These are phyloP conservation scores for Andricus grossulariae DNA, from an alignment of 1,140 invertebrate genomes.

Conservation along the genomic window DNA sequence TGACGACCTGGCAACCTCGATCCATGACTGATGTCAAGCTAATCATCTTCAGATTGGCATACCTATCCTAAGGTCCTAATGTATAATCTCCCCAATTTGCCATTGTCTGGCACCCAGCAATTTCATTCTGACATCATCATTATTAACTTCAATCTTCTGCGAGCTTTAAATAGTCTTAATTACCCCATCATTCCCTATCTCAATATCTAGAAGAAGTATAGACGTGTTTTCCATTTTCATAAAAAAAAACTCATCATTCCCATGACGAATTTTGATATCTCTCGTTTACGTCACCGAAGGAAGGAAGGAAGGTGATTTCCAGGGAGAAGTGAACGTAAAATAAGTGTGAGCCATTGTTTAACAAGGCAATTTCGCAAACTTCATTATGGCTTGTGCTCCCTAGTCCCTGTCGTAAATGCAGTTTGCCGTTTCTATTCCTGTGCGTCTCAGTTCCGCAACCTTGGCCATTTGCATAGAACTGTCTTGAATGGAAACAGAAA, in stretches of 20 bases:
- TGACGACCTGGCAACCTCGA: constrained; percentile 70
- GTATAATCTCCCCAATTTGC: too few species aligned
- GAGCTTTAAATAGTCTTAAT: too few species aligned
- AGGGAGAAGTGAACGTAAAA: constrained; percentile 1
- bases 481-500: constrained; percentile 22
- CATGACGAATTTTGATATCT: constrained; percentile 17
- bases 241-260: not conserved
- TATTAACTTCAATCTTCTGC: too few species aligned
- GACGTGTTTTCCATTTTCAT: not conserved
- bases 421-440: constrained; percentile 23
- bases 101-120: too few species aligned
- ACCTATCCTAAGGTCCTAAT: too few species aligned
- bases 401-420: constrained; percentile 13
- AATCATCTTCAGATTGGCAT: constrained; percentile 15
- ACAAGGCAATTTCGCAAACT: constrained; percentile 23
- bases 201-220: too few species aligned
- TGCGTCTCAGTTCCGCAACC: constrained; percentile 9
- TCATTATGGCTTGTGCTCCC: constrained; percentile 14
- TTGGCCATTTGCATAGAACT: constrained; percentile 5
- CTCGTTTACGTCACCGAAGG: not conserved
- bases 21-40: constrained; percentile 51
- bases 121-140: too few species aligned
- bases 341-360: constrained; percentile 17
- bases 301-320: not conserved
- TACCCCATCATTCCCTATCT: too few species aligned